Evolutionary conservation across 2,797 vertebrate species (phyloP), one percentile per base, ranked within the genome.

Genomic region (Telmatherina bonti): DNA sequence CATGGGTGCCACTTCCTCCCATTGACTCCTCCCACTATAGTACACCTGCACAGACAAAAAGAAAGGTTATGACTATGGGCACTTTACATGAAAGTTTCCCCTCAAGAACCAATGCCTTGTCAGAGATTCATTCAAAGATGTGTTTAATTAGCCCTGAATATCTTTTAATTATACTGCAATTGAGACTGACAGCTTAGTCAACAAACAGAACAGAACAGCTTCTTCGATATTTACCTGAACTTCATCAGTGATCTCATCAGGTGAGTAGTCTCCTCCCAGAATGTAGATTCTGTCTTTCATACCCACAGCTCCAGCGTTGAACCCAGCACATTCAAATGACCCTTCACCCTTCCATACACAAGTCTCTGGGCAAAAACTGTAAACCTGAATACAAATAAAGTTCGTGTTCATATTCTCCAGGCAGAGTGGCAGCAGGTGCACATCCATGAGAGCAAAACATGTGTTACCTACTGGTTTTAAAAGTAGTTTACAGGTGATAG

Each of bases 1-100:
- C 97, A 99, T 99, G 1, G 97, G 95, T 0, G 96, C 93, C 52
- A 99, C 96, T 89, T 99, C 98, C 86, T 98, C 96, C 97, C 98
- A 99, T 62, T 96, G 96, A 11, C 96, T 96, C 78, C 95, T 94
- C 57, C 93, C 95, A 27, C 96, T 98, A 60, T 99, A 95, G 85
- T 95, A 99, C 74, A 99, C 97, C 92, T 99, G 95, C 9, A 78
- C 20, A 64, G 10, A 30, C 29, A 35, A 53, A 35, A 67, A 61
- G 3, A 60, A 64, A 64, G 70, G 54, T 26, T 15, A 13, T 18
- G 24, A 15, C 22, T 12, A 27, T 52, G 49, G 24, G 22, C 15
- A 24, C 13, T 15, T 24, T 13, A 12, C 2, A 4, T 51, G 22
- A 41, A 41, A 16, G 16, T 38, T 20, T 20, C 7, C 41, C 18